Evolutionary conservation across 2,888 invertebrate species (phyloP).

Genomic region (Arrhopalites spinosus): DNA sequence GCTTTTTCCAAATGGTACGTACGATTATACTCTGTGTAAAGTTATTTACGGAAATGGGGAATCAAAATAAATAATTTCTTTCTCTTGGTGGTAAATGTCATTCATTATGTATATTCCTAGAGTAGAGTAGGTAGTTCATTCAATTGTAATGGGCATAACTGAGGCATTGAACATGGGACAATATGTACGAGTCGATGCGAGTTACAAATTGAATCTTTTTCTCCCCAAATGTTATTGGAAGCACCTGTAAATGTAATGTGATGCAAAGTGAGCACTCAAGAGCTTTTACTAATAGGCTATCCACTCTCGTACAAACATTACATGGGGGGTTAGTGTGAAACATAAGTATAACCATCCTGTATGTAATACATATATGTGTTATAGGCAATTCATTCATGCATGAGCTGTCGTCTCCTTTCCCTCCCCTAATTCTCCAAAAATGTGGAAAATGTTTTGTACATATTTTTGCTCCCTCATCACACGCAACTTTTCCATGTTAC

Average conservation of each 20-base stretch:
- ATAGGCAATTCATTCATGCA: neutral
- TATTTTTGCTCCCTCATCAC: neutral
- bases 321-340: neutral
- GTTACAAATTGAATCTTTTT: neutral
- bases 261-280: conserved; percentile 32
- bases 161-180: too few relatives aligned
- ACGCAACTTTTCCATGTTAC: neutral
- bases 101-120: conserved; percentile 10
- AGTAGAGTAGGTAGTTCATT: too few relatives aligned
- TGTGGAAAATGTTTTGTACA: conserved; percentile 38
- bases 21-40: too few relatives aligned
- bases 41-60: conserved; percentile 26
- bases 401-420: neutral
- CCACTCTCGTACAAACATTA: neutral
- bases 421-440: conserved; percentile 39
- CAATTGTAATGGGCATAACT: too few relatives aligned
- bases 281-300: conserved; percentile 15
- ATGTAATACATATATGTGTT: neutral
- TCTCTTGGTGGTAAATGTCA: conserved; percentile 3
- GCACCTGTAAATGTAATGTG: conserved; percentile 24
- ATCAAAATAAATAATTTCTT: conserved; percentile 26
- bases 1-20: too few relatives aligned
- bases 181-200: too few relatives aligned
- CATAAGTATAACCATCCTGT: neutral
- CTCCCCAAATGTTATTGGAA: neutral